These are phyloP conservation scores for Suricata suricatta DNA, from an alignment of 2,113 vertebrate species.

Conservation along the genomic window DNA sequence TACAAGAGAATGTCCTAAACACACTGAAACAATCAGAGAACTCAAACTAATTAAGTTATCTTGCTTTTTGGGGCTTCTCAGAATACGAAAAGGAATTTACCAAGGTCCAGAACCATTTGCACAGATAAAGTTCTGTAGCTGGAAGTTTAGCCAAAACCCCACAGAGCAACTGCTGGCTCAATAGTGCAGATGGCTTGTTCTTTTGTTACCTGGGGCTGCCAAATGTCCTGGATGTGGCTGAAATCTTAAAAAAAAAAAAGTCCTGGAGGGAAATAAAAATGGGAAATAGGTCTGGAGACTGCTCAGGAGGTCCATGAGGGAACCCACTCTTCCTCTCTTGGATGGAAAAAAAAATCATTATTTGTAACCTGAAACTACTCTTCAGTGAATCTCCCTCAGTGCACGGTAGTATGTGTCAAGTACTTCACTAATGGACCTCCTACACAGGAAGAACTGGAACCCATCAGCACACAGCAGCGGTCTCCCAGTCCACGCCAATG, in stretches of 20 bases:
- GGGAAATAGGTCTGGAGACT: not conserved
- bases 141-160: not conserved
- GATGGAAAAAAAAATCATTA: not conserved
- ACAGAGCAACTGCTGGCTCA: not conserved
- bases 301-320: not conserved
- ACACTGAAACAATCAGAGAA: not conserved
- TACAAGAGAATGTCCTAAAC: not conserved
- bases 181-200: not conserved
- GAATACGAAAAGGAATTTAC: not conserved
- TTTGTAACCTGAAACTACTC: not conserved
- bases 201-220: slow-evolving; percentile 23
- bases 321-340: not conserved
- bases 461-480: too few species aligned
- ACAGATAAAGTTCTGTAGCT: not conserved
- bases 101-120: not conserved
- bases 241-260: not conserved
- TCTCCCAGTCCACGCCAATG: too few species aligned
- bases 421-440: not conserved
- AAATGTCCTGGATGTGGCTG: not conserved
- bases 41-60: slow-evolving; percentile 1
- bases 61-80: slow-evolving; percentile 29
- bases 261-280: slow-evolving; percentile 17
- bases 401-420: not conserved
- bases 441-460: not conserved
- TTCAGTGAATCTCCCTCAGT: not conserved